phyloP scores from a whole-genome alignment of 2,888 invertebrate genomes.

The Rhingia campestris region DNA sequence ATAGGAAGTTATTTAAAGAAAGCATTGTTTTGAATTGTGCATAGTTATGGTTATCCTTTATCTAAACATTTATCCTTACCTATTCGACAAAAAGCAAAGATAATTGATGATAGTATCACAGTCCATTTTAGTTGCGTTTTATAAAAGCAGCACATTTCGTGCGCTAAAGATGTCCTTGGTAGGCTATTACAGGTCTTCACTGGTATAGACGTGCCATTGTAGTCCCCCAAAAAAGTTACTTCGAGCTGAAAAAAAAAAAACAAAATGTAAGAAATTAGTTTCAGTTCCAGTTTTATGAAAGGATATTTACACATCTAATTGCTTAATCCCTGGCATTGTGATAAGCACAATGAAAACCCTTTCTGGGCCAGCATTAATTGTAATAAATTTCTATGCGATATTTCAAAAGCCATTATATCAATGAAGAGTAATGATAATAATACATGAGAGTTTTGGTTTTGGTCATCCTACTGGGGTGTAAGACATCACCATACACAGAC shows the following conservation, averaged over 20 bases:
- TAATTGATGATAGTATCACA: conserved; percentile 82
- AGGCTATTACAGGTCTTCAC: conserved; percentile 34
- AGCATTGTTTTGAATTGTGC: conserved; percentile 41
- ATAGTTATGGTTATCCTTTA: conserved; percentile 16
- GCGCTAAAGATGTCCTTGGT: conserved; percentile 59
- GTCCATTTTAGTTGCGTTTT: conserved; percentile 81
- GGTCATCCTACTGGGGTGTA: not conserved
- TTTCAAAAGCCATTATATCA: conserved; percentile 65
- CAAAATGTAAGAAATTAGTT: conserved; percentile 38
- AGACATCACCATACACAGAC: conserved; percentile 36
- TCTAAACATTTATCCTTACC: conserved; percentile 77
- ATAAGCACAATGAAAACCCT: conserved; percentile 2
- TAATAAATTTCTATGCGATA: conserved; percentile 48
- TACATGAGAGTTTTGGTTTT: conserved; percentile 20
- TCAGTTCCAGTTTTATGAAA: not conserved
- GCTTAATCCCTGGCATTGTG: conserved; percentile 30
- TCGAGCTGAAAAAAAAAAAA: conserved; percentile 60
- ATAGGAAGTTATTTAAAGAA: conserved; percentile 50
- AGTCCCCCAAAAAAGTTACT: conserved; percentile 32
- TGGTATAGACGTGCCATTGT: conserved; percentile 50
- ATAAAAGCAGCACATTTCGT: conserved; percentile 73
- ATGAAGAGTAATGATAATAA: conserved; percentile 62
- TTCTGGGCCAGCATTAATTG: conserved; percentile 57
- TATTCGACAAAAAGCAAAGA: conserved; percentile 80
- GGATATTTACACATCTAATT: conserved; percentile 52